These are phyloP conservation scores for Sceloporus undulatus DNA, from an alignment of 2,113 vertebrate genomes.

Conservation along the genomic window DNA sequence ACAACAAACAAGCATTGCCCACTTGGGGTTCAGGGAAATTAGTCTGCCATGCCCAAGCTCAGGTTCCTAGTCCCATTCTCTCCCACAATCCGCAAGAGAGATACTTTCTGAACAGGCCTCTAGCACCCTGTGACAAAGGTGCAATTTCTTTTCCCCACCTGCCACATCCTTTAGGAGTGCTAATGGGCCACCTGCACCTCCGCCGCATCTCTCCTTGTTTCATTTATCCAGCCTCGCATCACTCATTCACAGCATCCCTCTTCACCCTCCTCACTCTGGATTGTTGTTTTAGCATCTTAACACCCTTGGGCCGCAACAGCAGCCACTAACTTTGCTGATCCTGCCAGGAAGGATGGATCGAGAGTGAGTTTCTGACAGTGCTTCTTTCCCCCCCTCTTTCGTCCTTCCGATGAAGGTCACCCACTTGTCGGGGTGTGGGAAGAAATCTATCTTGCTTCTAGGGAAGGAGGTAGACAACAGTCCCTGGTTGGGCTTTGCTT, in stretches of 20 bases:
- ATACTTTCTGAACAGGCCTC: too few relatives aligned
- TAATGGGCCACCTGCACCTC: neutral
- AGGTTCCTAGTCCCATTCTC: too few relatives aligned
- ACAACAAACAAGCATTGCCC: too few relatives aligned
- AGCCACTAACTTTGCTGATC: neutral
- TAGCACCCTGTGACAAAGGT: too few relatives aligned
- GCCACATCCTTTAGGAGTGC: neutral
- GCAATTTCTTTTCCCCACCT: neutral
- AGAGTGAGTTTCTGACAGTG: accelerated
- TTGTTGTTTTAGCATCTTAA: constrained; percentile 28
- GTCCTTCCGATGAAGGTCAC: neutral
- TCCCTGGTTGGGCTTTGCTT: too few relatives aligned
- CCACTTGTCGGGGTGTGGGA: neutral
- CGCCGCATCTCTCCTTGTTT: neutral
- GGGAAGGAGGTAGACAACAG: neutral
- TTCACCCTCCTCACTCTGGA: accelerated
- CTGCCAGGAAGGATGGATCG: constrained; percentile 1
- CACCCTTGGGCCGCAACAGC: neutral
- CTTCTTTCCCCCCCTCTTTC: neutral
- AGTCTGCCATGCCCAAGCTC: too few relatives aligned
- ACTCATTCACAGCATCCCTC: constrained; percentile 3
- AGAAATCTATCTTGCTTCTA: neutral
- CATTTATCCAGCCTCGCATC: constrained; percentile 37
- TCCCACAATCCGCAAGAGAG: too few relatives aligned
- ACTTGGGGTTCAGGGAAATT: too few relatives aligned